Conservation (phyloP, 2,888 invertebrate genomes). For the Clanis bilineata region DNA sequence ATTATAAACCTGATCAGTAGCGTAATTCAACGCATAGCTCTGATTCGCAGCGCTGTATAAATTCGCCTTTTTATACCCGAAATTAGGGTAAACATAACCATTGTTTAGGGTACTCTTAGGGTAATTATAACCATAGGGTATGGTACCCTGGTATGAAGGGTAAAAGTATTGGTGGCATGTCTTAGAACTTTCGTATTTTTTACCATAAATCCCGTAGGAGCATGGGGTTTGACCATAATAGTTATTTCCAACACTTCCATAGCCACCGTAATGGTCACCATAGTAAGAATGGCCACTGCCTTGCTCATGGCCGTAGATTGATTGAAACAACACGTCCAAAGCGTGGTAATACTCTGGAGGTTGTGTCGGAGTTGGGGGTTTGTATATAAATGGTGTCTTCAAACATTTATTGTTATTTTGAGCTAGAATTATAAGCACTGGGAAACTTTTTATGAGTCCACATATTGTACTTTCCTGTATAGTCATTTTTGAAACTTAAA, state of each 20-base stretch:
- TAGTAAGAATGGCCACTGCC: conserved; percentile 28
- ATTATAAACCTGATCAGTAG: conserved; percentile 55
- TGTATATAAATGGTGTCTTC: conserved; percentile 64
- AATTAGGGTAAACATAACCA: conserved; percentile 29
- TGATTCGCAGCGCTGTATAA: conserved; percentile 40
- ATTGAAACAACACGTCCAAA: conserved; percentile 61
- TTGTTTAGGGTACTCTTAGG: conserved; percentile 15
- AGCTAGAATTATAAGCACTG: conserved; percentile 65
- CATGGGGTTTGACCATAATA: background rate
- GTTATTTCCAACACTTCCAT: conserved; percentile 1
- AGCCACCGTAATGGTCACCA: conserved; percentile 11
- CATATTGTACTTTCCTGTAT: conserved; percentile 61
- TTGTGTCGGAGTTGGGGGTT: conserved; percentile 65
- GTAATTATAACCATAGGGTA: no score
- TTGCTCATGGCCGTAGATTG: conserved; percentile 43
- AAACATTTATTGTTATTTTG: conserved; percentile 65
- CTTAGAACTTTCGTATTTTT: conserved; percentile 19
- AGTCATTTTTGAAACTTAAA: conserved; percentile 50
- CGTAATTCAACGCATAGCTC: conserved; percentile 46
- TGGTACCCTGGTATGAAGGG: no score
- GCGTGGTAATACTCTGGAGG: conserved; percentile 72
- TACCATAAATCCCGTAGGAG: conserved; percentile 7
- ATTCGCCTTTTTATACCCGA: conserved; percentile 39
- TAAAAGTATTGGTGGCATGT: conserved; percentile 41
- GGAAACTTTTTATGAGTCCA: conserved; percentile 65